Base-by-base conservation (phyloP, 2,113 vertebrate species). In the Cebidichthys violaceus region DNA sequence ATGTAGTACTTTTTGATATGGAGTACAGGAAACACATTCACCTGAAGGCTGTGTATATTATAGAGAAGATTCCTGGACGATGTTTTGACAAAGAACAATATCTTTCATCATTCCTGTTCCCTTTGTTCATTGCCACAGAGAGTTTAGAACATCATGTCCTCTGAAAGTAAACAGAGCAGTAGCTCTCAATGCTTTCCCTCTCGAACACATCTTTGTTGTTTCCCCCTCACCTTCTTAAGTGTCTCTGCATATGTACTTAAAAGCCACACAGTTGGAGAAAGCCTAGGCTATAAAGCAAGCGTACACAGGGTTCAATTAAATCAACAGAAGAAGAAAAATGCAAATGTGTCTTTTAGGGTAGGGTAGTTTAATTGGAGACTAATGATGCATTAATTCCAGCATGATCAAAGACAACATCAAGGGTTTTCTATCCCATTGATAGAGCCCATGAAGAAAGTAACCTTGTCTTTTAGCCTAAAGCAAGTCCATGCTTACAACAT, bases 111-210 rank as follows among this genome's bases (percentile, higher is more conserved):
- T 15, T 29, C 17, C 10, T 0, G 4, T 62, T 50, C 27, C 22
- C 1, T 24, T n/a, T n/a, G 27, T 74, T 65, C 31, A 27, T 39
- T 52, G 6, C 35, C 24, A 33, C 24, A 17, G 33, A 31, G 43
- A 50, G 37, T 39, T 71, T 33, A 55, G 57, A 57, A n/a, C 20
- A 71, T 37, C 55, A 9, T 9, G 7, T 62, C 59, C 45, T 57
- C 41, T 54, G 57, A 62, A 62, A 20, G 33, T 29, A 64, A 55
- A 79, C 45, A 62, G 31, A 61, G 52, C n/a, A 27, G 52, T 43
- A 39, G n/a, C 31, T 8, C 14, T 79, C 14, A n/a, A 2, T 55
- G 20, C 52, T 61, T 39, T 70, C 43, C 57, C 76, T 64, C 24
- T 54, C 1, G 35, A 45, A 54, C 45, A 27, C 20, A 24, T 2